Evolutionary conservation across 1,140 invertebrate species (phyloP), one percentile per base, ranked within the genome.

Genomic region (Dendroctonus ponderosae): DNA sequence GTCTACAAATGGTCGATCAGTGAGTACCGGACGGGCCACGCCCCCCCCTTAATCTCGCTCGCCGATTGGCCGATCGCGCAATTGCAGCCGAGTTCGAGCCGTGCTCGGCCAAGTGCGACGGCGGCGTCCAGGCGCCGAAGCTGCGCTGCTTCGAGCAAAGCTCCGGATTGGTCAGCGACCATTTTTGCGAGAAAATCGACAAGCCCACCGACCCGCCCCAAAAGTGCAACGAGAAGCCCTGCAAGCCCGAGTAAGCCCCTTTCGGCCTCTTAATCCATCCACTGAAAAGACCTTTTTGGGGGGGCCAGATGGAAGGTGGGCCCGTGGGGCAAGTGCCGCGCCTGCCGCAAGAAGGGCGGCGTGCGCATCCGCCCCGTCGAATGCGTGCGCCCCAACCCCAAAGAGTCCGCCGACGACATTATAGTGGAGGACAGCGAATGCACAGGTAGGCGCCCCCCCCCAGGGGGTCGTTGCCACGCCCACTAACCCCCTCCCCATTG

Each of bases 291-390:
- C 2, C 6, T 4, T 58, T 26, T 37, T 70, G 26, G 26, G 1
- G 26, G 26, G 1, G 26, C 40, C 43, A 82, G 82, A 69, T 84
- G 83, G 83, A 75, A 80, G 61, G 78, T 81, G 6, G 82, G 82
- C 40, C 77, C 79, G 62, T 84, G 83, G 83, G 79, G 81, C 40
- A 74, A 74, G 41, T 84, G 83, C 64, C 77, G 71, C 40, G 81
- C 81, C 3, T 83, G 82, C 66, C 77, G 80, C 48, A 76, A 77
- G n/a, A 77, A 79, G 67, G 75, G 76, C 11, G 83, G 83, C 6
- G 68, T 74, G 3, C 73, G 72, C 40, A 75, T 71, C 15, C 73
- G 83, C 5, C 78, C 78, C 59, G 79, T 84, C n/a, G 78, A 82
- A 40, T 84, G 83, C 57, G 76, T 82, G 0, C 74, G 74, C 63